Percentiles rank a stretch among this genome's conserved stretches.
Evolutionary conservation across 2,797 vertebrate genomes (phyloP).

Genomic region (Enteromius treurensis): DNA sequence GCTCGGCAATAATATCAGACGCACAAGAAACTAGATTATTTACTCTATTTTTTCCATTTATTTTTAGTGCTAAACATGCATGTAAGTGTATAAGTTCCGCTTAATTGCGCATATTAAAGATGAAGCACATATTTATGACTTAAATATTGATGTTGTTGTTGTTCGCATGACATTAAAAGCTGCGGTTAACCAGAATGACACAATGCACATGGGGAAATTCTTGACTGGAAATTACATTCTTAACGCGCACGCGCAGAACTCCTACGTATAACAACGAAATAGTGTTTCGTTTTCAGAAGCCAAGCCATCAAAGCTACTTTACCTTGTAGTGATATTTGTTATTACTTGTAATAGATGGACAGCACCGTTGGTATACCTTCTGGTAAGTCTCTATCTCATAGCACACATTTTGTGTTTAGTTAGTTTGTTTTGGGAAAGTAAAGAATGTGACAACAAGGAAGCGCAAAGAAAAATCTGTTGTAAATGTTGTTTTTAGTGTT

Average conservation of each 20-base stretch:
- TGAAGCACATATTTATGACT: neutral
- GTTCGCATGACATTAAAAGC: neutral
- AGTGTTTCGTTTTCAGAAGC: constrained; percentile 34
- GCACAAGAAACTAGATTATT: neutral
- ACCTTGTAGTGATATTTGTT: neutral
- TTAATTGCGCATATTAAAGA: neutral
- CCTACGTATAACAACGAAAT: neutral
- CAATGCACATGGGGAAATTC: constrained; percentile 22
- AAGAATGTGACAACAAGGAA: neutral
- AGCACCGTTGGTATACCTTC: constrained; percentile 16
- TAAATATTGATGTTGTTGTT: neutral
- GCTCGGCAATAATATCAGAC: neutral
- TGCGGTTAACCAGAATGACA: constrained; percentile 15
- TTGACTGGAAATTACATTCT: constrained; percentile 43
- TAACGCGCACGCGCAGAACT: constrained; percentile 42
- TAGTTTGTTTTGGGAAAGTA: neutral
- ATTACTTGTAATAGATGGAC: constrained; percentile 34
- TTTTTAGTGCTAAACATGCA: neutral
- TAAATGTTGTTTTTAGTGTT: neutral
- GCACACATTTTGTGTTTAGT: neutral
- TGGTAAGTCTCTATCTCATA: constrained; percentile 47
- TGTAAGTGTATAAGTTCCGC: neutral
- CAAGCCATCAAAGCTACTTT: neutral
- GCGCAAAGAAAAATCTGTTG: neutral
- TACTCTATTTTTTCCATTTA: neutral